Conservation (phyloP, 2,888 invertebrate genomes). For the Zele albiditarsus region DNA sequence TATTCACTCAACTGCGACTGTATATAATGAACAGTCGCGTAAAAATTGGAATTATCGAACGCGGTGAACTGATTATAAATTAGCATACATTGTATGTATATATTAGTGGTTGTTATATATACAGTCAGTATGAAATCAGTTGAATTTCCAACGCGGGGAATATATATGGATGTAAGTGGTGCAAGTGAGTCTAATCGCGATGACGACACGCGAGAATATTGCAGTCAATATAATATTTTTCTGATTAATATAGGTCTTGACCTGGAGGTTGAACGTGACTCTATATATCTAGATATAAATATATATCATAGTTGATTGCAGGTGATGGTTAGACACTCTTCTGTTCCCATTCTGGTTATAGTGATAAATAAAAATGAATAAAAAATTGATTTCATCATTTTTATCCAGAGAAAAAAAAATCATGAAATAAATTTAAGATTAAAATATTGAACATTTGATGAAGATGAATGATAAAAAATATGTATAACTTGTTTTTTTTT, state of each 20-base stretch:
- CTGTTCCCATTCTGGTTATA: too few relatives aligned
- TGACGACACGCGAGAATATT: slow-evolving; percentile 3
- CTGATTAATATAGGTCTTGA: background rate
- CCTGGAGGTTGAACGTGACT: background rate
- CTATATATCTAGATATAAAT: too few relatives aligned
- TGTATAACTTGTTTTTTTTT: background rate
- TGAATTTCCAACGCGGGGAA: too few relatives aligned
- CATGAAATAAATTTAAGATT: too few relatives aligned
- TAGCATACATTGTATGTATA: too few relatives aligned
- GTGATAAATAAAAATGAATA: too few relatives aligned
- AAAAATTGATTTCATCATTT: too few relatives aligned
- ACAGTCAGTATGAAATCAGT: too few relatives aligned
- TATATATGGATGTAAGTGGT: background rate
- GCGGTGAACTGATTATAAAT: background rate
- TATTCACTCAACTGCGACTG: background rate
- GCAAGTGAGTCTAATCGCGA: background rate
- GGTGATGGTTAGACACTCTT: too few relatives aligned
- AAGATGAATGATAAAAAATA: background rate
- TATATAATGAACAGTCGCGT: background rate
- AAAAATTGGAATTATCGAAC: background rate
- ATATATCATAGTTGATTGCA: too few relatives aligned
- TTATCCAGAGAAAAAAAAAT: too few relatives aligned
- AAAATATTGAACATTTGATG: background rate
- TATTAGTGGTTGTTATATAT: too few relatives aligned
- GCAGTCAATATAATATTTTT: background rate